phyloP scores from a whole-genome alignment of 1,140 invertebrate genomes.

The Caerostris darwini region DNA sequence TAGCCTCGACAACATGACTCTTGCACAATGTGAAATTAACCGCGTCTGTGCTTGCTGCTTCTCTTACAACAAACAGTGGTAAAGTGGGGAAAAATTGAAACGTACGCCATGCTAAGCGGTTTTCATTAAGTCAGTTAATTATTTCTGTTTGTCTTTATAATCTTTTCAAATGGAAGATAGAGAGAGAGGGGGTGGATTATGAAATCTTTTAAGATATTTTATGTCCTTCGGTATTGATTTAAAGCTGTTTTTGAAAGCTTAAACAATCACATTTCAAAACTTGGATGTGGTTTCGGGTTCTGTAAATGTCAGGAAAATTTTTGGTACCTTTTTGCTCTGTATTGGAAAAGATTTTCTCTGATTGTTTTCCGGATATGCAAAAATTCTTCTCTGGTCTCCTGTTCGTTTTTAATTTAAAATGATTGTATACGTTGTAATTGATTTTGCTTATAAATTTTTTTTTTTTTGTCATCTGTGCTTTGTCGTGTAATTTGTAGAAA shows the following conservation, averaged over 20 bases:
- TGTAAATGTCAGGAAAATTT: background rate
- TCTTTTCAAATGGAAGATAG: background rate
- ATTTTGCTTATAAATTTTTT: too few relatives aligned
- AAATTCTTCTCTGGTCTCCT: background rate
- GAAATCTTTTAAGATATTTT: background rate
- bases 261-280: background rate
- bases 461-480: too few relatives aligned
- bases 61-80: background rate
- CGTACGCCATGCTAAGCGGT: background rate
- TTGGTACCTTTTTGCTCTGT: background rate
- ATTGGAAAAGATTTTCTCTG: background rate
- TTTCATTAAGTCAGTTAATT: slow-evolving; percentile 35
- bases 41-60: background rate
- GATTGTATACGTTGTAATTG: too few relatives aligned
- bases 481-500: too few relatives aligned
- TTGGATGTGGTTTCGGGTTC: background rate
- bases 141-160: background rate
- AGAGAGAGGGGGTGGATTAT: background rate
- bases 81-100: background rate
- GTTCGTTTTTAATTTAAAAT: background rate
- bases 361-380: background rate
- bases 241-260: background rate
- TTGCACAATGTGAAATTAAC: background rate
- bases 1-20: background rate
- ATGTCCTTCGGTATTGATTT: background rate